Percentiles rank a stretch among this genome's conserved stretches.
These are phyloP conservation scores for Trachops cirrhosus DNA, from an alignment of 2,797 vertebrate genomes.

Conservation along the genomic window DNA sequence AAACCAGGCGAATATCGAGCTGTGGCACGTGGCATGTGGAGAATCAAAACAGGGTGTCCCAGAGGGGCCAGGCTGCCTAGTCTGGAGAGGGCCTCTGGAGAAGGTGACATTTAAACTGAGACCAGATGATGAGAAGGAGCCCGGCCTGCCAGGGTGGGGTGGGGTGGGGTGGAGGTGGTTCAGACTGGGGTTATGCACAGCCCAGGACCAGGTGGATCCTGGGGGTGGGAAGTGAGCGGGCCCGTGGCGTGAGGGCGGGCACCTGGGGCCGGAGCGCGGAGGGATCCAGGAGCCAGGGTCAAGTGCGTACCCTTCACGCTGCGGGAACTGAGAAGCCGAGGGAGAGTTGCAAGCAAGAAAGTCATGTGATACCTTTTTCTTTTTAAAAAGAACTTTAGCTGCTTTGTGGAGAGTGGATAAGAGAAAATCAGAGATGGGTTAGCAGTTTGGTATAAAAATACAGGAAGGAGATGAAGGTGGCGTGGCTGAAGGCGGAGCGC, in stretches of 20 bases:
- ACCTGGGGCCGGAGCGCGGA: accelerated
- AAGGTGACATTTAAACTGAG: background rate
- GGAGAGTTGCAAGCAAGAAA: background rate
- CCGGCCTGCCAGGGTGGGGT: background rate
- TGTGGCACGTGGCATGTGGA: background rate
- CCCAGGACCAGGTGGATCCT: background rate
- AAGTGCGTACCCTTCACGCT: background rate
- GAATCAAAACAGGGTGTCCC: background rate
- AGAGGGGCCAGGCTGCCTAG: background rate
- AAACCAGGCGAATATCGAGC: background rate
- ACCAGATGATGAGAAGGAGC: background rate
- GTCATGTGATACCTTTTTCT: background rate
- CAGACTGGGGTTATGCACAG: background rate
- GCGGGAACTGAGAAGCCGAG: background rate
- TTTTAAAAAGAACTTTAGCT: background rate
- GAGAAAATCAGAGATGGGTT: background rate
- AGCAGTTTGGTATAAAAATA: background rate
- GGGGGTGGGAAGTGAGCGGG: background rate
- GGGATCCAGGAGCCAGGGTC: background rate
- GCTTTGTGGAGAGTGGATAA: background rate
- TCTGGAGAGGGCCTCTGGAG: background rate
- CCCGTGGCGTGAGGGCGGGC: background rate
- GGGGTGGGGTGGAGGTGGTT: background rate
- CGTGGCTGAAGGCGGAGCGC: background rate
- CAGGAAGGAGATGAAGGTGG: background rate